Conservation (phyloP, 2,888 invertebrate species). For the Orchestes rusci region DNA sequence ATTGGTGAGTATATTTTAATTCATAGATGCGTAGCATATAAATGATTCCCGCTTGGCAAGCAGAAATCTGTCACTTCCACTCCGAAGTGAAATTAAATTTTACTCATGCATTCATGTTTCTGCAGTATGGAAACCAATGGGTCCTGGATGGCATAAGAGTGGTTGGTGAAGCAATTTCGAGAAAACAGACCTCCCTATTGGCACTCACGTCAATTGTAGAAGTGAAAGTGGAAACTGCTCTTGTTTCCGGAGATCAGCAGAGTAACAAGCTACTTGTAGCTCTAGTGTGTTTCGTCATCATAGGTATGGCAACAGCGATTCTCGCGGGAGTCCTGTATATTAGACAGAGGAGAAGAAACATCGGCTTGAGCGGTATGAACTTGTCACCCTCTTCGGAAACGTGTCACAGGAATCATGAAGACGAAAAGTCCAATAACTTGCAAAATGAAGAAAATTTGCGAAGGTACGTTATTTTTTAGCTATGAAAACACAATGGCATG, state of each 20-base stretch:
- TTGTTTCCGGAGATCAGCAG: constrained; percentile 50
- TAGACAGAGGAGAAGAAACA: constrained; percentile 49
- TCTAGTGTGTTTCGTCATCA: constrained; percentile 44
- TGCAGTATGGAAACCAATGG: constrained; percentile 49
- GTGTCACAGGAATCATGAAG: constrained; percentile 63
- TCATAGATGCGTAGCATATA: too few relatives aligned
- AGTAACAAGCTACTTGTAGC: constrained; percentile 47
- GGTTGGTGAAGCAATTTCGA: constrained; percentile 57
- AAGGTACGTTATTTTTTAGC: constrained; percentile 45
- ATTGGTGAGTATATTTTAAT: constrained; percentile 53
- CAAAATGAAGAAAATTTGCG: constrained; percentile 87
- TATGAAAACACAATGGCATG: too few relatives aligned
- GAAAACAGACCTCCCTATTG: constrained; percentile 53
- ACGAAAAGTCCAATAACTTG: constrained; percentile 84
- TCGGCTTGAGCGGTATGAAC: constrained; percentile 49
- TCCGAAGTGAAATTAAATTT: too few relatives aligned
- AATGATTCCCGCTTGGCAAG: too few relatives aligned
- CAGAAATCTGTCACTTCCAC: too few relatives aligned
- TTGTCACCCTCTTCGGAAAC: constrained; percentile 51
- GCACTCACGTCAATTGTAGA: constrained; percentile 66
- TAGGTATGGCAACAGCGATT: constrained; percentile 40
- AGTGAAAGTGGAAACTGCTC: constrained; percentile 68
- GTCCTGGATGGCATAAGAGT: constrained; percentile 52
- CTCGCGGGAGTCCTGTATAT: constrained; percentile 49
- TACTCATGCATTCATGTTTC: too few relatives aligned